Conservation (phyloP, 2,888 invertebrate genomes). For the Elmis aenea region DNA sequence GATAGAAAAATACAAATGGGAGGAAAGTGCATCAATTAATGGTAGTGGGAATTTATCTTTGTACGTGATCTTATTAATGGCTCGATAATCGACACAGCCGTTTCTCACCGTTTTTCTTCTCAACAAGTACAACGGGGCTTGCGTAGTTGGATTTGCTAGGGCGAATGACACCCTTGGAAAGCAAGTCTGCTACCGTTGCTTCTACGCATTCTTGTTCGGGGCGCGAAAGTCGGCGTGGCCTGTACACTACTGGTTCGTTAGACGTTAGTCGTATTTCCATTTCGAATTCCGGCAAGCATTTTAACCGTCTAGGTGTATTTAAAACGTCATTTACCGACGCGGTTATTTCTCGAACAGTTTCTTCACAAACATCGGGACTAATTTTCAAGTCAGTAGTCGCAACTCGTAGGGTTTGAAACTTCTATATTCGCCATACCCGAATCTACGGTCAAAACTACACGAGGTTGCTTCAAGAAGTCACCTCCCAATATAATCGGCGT, state of each 20-base stretch:
- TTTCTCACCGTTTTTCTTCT: constrained; percentile 26
- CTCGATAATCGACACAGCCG: constrained; percentile 40
- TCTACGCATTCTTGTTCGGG: no score
- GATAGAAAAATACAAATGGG: constrained; percentile 28
- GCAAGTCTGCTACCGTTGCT: constrained; percentile 31
- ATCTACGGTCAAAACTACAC: no score
- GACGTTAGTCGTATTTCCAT: constrained; percentile 32
- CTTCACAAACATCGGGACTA: no score
- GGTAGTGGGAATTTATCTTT: constrained; percentile 35
- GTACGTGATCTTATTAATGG: constrained; percentile 34
- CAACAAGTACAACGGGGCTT: constrained; percentile 32
- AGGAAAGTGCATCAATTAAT: constrained; percentile 33
- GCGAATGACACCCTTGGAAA: constrained; percentile 31
- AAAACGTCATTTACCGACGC: no score
- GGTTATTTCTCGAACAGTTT: no score
- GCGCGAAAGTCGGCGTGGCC: constrained; percentile 26
- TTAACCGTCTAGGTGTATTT: no score
- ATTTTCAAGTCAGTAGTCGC: no score
- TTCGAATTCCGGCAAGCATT: constrained; percentile 25
- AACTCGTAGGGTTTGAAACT: no score
- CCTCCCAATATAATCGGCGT: no score
- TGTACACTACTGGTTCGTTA: constrained; percentile 28
- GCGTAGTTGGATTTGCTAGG: constrained; percentile 34
- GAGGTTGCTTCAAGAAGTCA: no score
- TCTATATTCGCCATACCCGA: no score